Evolutionary conservation across 2,797 vertebrate genomes (phyloP).

Genomic region (Ctenosaura bakeri): DNA sequence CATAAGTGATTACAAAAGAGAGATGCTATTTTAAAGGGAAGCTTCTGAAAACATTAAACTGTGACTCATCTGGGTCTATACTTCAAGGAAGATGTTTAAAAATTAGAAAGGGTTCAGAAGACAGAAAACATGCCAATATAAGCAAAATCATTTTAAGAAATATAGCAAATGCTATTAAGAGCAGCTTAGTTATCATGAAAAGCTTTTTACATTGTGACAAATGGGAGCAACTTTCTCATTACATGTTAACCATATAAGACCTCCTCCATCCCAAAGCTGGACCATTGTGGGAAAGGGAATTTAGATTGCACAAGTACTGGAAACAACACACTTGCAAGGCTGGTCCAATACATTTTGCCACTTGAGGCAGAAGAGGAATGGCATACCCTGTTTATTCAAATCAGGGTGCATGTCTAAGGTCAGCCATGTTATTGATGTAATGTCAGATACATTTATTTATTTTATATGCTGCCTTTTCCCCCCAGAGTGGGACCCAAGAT

Average conservation of each 20-base stretch:
- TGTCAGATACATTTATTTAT: too few species aligned
- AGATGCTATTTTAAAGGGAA: neutral
- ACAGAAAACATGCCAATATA: neutral
- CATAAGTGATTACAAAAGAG: neutral
- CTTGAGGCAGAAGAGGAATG: too few species aligned
- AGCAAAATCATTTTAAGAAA: neutral
- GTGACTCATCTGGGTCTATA: neutral
- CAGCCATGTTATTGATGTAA: too few species aligned
- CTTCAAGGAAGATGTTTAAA: slow-evolving; percentile 6
- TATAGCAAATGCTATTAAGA: neutral
- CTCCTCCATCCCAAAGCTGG: too few species aligned
- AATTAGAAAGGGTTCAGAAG: neutral
- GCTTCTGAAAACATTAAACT: neutral
- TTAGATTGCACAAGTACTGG: neutral
- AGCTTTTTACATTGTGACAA: neutral
- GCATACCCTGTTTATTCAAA: too few species aligned
- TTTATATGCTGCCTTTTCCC: too few species aligned
- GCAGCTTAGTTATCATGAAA: neutral
- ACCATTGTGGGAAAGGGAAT: neutral
- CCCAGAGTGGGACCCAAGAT: too few species aligned
- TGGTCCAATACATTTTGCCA: too few species aligned
- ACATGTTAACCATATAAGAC: too few species aligned
- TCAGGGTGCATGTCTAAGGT: too few species aligned
- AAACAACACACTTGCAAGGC: too few species aligned
- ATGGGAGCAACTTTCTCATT: too few species aligned